Conservation (phyloP, 2,888 invertebrate genomes). For the Bhutanitis thaidina region DNA sequence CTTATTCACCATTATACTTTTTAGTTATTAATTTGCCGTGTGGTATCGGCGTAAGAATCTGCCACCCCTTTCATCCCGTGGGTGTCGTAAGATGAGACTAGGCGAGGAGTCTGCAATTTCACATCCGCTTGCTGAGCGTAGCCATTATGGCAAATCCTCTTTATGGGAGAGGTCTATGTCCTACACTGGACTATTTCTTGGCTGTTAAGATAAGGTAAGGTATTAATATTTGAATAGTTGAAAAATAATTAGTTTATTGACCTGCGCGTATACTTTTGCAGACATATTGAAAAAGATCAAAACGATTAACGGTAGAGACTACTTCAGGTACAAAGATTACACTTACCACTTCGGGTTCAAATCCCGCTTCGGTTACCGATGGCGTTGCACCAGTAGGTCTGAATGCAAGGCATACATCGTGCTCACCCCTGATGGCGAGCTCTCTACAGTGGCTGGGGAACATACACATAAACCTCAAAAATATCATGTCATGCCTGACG, state of each 20-base stretch:
- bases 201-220: too few relatives aligned
- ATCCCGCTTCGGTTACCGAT: constrained; percentile 20
- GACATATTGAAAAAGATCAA: constrained; percentile 16
- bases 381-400: constrained; percentile 29
- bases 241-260: not conserved
- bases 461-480: constrained; percentile 27
- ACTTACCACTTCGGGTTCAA: constrained; percentile 25
- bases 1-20: too few relatives aligned
- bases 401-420: constrained; percentile 28
- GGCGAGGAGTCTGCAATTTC: too few relatives aligned
- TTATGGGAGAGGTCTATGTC: too few relatives aligned
- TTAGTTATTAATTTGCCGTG: too few relatives aligned
- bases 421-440: constrained; percentile 19
- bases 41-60: too few relatives aligned
- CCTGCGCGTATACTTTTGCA: not conserved
- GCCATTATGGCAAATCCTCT: too few relatives aligned
- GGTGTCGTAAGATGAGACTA: too few relatives aligned
- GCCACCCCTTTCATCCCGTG: too few relatives aligned
- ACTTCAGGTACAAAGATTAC: constrained; percentile 27
- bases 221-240: too few relatives aligned
- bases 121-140: too few relatives aligned
- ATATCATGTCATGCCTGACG: constrained; percentile 22
- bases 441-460: constrained; percentile 15
- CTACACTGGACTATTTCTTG: too few relatives aligned
- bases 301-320: constrained; percentile 24